Evolutionary conservation across 2,888 invertebrate genomes (phyloP).

Genomic region (Xestia xanthographa): DNA sequence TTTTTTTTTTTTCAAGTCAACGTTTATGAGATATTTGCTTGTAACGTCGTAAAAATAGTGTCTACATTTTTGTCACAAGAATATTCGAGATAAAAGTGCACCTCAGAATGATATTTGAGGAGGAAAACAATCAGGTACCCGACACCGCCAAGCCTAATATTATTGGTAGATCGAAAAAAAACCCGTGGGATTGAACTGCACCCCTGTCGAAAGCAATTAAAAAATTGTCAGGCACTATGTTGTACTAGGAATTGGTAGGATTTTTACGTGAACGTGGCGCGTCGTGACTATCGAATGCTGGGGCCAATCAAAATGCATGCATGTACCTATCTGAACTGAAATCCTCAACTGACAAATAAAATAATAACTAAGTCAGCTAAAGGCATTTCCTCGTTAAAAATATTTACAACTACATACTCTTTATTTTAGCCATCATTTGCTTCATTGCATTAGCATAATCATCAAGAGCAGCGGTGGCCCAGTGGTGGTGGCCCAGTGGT

Average conservation of each 20-base stretch:
- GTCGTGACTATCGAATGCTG: conserved; percentile 10
- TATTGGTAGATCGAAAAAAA: background rate
- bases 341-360: background rate
- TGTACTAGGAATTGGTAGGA: conserved; percentile 29
- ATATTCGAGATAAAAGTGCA: background rate
- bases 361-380: background rate
- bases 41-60: too few relatives aligned
- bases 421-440: background rate
- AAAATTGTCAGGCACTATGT: conserved; percentile 29
- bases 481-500: too few relatives aligned
- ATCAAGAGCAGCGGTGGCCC: too few relatives aligned
- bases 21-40: too few relatives aligned
- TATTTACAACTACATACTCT: background rate
- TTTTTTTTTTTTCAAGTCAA: too few relatives aligned
- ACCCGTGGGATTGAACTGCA: conserved; percentile 12
- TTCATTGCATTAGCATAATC: background rate
- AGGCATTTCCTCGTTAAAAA: background rate
- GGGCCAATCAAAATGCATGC: conserved; percentile 5
- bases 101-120: background rate
- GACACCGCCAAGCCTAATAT: background rate
- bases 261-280: conserved; percentile 24
- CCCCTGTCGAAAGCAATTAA: conserved; percentile 40
- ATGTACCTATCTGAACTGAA: conserved; percentile 3
- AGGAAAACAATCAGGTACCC: background rate
- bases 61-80: background rate